Base-by-base conservation (phyloP, 2,113 vertebrate species). In the Coracopsis vasa region DNA sequence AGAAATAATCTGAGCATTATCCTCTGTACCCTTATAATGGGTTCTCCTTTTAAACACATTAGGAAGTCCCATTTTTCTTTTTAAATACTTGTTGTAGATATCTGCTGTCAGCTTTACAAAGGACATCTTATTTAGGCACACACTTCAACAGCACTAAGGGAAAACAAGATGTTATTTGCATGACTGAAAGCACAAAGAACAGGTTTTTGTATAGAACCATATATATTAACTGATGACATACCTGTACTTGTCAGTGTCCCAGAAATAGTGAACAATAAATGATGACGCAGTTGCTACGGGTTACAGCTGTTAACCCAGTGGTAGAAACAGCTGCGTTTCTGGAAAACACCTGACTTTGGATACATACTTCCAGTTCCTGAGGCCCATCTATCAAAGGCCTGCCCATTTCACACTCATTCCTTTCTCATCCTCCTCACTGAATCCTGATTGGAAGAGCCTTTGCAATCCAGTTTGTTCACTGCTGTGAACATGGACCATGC, bases 1-100 rank as follows among this genome's bases (percentile, higher is more conserved):
- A 94, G 97, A 97, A 97, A 97, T 98, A 98, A 98, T 97, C 91
- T 78, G 81, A 97, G 86, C 61, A 95, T 97, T 98, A 97, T 96
- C 88, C 95, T 96, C 92, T 90, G 54, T 90, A 84, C 35, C 33
- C 75, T 87, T 85, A 75, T 45, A 95, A 60, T 66, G 88, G 67
- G 31, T 92, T 98, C 97, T 94, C 96, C 85, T 97, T 97, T 97
- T 92, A 93, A 72, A 96, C 88, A 97, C 97, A 97, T 97, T 98
- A 97, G 86, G 94, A 98, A 97, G 94, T 71, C 85, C 81, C 90
- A 91, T 96, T 97, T 98, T 95, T 94, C 82, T 80, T 95, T 92
- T 90, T 94, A 95, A 97, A 97, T 94, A 73, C 77, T 94, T 81
- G 94, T 95, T 97, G 92, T 82, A 96, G 97, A 95, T 97, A 97